Base-by-base conservation (phyloP, 64 coral and sea anemone species). In the Exaiptasia diaphana region DNA sequence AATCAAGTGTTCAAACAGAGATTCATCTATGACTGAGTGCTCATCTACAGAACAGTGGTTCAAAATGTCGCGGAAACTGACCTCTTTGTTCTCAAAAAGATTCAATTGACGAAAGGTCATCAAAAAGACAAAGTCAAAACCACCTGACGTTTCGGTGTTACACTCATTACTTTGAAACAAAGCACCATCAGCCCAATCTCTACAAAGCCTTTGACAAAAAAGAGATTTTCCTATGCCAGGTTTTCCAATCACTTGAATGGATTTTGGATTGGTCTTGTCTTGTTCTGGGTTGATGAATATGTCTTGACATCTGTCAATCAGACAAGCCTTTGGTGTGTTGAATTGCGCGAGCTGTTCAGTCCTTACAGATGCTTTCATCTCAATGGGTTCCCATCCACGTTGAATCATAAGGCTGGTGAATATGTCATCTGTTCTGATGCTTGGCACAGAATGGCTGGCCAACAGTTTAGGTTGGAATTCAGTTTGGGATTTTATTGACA, bases 201-300 rank as follows among this genome's bases (percentile, higher is more conserved):
- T 54, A 64, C 61, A 9, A 35, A 54, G 20, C 33, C 53, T 68
- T 68, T 49, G 79, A 37, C 79, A 82, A 54, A 82, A 68, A 3
- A 69, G 79, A 69, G 62, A 36, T 30, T 82, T 82, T 20, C 79
- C 79, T 37, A 82, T 82, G 0, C 79, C 79, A 52, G 79, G 60
- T 82, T 82, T 82, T 50, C 79, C 79, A 82, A 48, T 53, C 15
- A 82, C 13, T 25, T 68, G 31, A 38, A 68, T 82, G 28, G 31
- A 68, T 38, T 14, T 69, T 2, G 62, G 64, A 54, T 53, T 41
- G 2, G 3, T 5, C 14, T 27, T 18, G n/a, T 6, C 29, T 11
- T 64, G 0, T 0, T 28, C 14, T 0, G 3, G 1, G 20, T 24
- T 10, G 37, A 23, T 3, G 8, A n/a, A n/a, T n/a, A n/a, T n/a